Evolutionary conservation across 2,113 vertebrate genomes (phyloP), one percentile per base, ranked within the genome.

Genomic region (Nothobranchius kuhntae): DNA sequence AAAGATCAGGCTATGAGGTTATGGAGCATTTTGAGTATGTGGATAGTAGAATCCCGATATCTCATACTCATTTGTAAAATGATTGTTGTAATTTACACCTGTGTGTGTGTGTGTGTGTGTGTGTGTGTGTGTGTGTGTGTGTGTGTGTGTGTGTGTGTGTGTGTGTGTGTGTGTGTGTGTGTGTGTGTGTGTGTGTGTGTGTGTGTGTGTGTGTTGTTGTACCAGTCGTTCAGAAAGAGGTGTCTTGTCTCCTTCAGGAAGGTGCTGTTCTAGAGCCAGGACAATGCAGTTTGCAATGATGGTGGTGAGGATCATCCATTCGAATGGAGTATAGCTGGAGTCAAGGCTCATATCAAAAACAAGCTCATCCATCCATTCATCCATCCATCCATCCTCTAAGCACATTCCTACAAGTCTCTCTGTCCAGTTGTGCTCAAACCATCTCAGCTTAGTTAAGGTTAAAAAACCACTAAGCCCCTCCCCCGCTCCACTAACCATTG

Each of bases 241-340:
- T 9, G 92, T 93, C 85, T 93, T 93, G 89, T 93, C 92, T 71
- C 86, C 82, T 1, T 83, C 90, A 1, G 92, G 92, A 45, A 93
- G 87, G 11, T 93, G 92, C 82, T 93, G 92, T 30, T 93, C 92
- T 83, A 93, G 84, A 53, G 92, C 92, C 77, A 92, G 77, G 46
- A 92, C 91, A 38, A 93, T 93, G 73, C 92, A 93, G 90, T 93
- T 93, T 53, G 92, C 92, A 7, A 93, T 93, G 84, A 93, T 92
- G 68, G 92, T 93, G 50, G 89, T 89, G 76, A 92, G 89, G 81
- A 93, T 93, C 92, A 93, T 92, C 91, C 91, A 93, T 64, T 93
- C 92, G 77, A 93, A 93, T 0, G 92, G 91, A 92, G 92, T 93
- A 21, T 8, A 70, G 68, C 56, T 57, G 64, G 45, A 65, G 91